Evolutionary conservation across 2,888 invertebrate genomes (phyloP).

Genomic region (Caenorhabditis sp.): DNA sequence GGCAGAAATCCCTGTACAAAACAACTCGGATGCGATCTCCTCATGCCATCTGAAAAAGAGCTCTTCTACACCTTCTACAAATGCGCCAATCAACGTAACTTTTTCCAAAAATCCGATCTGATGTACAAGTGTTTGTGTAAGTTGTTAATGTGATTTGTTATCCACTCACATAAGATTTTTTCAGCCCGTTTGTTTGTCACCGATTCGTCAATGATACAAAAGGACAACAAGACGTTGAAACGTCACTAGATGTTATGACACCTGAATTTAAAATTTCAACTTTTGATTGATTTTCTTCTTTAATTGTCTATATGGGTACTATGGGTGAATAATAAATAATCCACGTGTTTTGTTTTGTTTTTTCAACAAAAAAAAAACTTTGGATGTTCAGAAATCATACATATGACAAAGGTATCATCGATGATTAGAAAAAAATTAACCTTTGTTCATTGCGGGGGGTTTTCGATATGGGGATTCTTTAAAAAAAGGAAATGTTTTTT

Average conservation of each 20-base stretch:
- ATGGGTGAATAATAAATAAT: no score
- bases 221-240: not conserved
- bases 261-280: no score
- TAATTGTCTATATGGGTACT: not conserved
- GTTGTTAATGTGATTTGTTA: not conserved
- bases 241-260: not conserved
- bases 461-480: no score
- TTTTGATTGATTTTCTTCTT: not conserved
- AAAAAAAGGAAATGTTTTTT: no score
- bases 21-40: conserved; percentile 31
- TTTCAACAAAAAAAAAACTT: no score
- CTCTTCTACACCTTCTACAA: conserved; percentile 16
- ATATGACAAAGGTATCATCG: no score
- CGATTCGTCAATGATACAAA: not conserved
- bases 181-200: conserved; percentile 13
- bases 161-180: no score
- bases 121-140: conserved; percentile 32
- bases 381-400: no score
- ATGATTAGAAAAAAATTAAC: no score
- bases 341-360: no score
- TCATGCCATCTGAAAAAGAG: conserved; percentile 27
- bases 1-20: conserved; percentile 28
- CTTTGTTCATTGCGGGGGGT: no score
- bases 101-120: conserved; percentile 19
- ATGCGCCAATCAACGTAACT: conserved; percentile 13